A percentile compares a stretch with the other conserved stretches of the same genome.
Conservation (phyloP, 37 sponge, comb jelly and placozoan genomes). For the Oopsacas minuta region DNA sequence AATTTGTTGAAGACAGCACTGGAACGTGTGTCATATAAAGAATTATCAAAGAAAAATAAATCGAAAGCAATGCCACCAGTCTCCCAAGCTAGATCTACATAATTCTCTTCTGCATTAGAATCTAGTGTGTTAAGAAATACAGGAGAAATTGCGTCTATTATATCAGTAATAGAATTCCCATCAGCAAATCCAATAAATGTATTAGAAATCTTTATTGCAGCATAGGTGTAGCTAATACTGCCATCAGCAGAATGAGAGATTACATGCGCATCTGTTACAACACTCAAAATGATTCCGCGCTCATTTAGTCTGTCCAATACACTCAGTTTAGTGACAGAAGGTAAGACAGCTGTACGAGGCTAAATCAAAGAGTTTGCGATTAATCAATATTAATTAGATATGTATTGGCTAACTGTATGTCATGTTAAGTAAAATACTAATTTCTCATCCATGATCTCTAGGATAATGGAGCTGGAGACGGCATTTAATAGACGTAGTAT, state of each 20-base stretch:
- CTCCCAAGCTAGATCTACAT: not conserved
- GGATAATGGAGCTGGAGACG: too few species aligned
- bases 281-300: not conserved
- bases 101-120: not conserved
- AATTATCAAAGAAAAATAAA: not conserved
- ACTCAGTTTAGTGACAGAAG: not conserved
- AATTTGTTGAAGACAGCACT: not conserved
- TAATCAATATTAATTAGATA: too few species aligned
- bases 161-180: not conserved
- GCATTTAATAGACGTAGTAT: too few species aligned
- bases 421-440: too few species aligned
- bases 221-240: not conserved
- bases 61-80: constrained; percentile 13
- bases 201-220: not conserved
- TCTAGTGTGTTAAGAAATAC: not conserved
- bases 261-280: not conserved
- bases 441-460: too few species aligned
- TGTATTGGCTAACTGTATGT: too few species aligned
- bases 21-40: not conserved
- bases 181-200: not conserved
- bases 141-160: not conserved
- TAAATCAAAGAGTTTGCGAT: too few species aligned
- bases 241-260: not conserved
- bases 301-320: not conserved
- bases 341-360: not conserved